Evolutionary conservation across 2,888 invertebrate genomes (phyloP), one percentile per base, ranked within the genome.

Genomic region (Glaucopsyche alexis): DNA sequence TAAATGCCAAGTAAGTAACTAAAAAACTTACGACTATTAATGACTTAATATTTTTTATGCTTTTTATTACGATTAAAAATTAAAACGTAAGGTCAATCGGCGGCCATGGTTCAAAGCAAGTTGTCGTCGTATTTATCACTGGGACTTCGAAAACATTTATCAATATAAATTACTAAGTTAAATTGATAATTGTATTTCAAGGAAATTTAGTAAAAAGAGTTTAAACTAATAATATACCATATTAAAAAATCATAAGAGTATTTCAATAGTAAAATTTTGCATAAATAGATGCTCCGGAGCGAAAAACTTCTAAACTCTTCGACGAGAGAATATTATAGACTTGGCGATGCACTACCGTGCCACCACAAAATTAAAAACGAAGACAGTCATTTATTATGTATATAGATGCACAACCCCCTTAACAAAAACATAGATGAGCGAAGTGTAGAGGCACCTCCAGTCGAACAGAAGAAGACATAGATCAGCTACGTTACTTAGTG

Each of bases 21-120:
- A 81, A 81, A 81, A 78, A 81, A 79, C 75, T 78, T 74, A 77
- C 79, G 80, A 16, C 66, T 79, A 78, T 79, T 80, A 82, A 83
- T 81, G 79, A 81, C 81, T 83, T 81, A 29, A 69, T 69, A 49
- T 81, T 81, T 80, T 76, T 75, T 78, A 80, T 79, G 81, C 82
- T 81, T 83, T 82, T 78, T 76, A 79, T 79, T 80, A 75, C 29
- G 60, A 60, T 83, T 82, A 79, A 77, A 80, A 76, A 72, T 76
- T 74, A 77, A 88, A 89, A 86, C 82, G 82, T 87, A 88, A 83
- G 74, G 74, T 75, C 78, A 79, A 86, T 90, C 91, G 83, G 79
- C 87, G 73, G 82, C 91, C 91, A 77, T 90, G 85, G 76, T 88
- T 82, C 87, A 81, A 87, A 87, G 91, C 91, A 79, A 83, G 81